Percentiles rank a stretch among this genome's conserved stretches.
These are phyloP conservation scores for Eremobia ochroleuca DNA, from an alignment of 2,888 invertebrate species.

Conservation along the genomic window DNA sequence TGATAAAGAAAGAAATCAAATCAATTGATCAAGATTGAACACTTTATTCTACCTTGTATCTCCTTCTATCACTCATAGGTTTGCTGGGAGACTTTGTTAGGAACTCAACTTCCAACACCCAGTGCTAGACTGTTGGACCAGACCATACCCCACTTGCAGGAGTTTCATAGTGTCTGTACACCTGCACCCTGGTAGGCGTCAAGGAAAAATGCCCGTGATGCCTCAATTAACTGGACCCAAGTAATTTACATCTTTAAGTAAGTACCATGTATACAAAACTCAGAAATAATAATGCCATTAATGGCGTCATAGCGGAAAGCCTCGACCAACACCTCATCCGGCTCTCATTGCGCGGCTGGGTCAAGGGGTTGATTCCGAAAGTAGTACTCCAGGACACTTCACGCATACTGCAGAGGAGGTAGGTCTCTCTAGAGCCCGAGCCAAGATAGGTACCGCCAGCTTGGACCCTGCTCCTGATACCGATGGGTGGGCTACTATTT, in stretches of 20 bases:
- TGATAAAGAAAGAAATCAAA: constrained; percentile 63
- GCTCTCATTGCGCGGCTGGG: not conserved
- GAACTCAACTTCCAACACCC: not conserved
- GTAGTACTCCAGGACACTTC: too few species aligned
- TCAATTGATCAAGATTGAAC: not conserved
- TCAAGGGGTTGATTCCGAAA: not conserved
- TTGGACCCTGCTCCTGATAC: not conserved
- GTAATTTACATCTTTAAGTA: not conserved
- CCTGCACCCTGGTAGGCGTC: not conserved
- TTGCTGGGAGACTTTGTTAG: too few species aligned
- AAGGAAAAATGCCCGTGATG: not conserved
- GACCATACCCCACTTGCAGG: not conserved
- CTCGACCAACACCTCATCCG: not conserved
- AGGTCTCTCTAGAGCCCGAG: not conserved
- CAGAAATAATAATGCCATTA: not conserved
- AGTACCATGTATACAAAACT: not conserved
- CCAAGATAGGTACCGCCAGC: not conserved
- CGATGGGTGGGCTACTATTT: too few species aligned
- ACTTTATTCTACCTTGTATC: not conserved
- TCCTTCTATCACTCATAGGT: not conserved
- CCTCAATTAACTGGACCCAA: not conserved
- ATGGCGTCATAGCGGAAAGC: not conserved
- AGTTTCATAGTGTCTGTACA: not conserved
- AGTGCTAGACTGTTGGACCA: not conserved
- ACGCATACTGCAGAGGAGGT: too few species aligned